Evolutionary conservation across 53 echinoderm and acorn worm species (phyloP).

Genomic region (Echinarachnius parma): DNA sequence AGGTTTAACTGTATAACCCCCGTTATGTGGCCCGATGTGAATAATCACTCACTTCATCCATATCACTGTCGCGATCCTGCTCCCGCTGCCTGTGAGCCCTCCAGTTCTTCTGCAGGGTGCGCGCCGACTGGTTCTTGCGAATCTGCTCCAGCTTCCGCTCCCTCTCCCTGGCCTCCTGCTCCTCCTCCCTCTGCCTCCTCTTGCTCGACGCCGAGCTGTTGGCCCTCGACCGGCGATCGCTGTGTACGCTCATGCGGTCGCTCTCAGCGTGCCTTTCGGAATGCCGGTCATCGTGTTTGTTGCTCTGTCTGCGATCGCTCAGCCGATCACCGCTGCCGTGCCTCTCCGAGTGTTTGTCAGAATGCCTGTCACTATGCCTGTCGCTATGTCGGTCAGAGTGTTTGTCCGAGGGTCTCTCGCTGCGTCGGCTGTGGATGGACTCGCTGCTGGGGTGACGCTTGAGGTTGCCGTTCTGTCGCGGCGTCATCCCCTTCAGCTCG

Average conservation of each 20-base stretch:
- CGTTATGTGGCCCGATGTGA: too few relatives aligned
- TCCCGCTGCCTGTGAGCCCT: slow-evolving; percentile 66
- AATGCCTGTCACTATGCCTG: slow-evolving; percentile 25
- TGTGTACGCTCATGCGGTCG: slow-evolving; percentile 13
- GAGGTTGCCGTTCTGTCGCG: slow-evolving; percentile 47
- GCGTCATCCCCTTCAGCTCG: slow-evolving; percentile 50
- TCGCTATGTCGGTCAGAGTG: slow-evolving; percentile 32
- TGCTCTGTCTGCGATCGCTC: slow-evolving; percentile 16
- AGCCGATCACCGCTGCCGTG: slow-evolving; percentile 11
- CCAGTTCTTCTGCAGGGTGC: slow-evolving; percentile 91
- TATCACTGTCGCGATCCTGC: slow-evolving; percentile 27
- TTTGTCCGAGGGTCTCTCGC: slow-evolving; percentile 25
- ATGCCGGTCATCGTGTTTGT: slow-evolving; percentile 13
- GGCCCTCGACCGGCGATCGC: slow-evolving; percentile 28
- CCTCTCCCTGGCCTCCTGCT: slow-evolving; percentile 68
- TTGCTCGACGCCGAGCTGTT: slow-evolving; percentile 46
- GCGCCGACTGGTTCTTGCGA: slow-evolving; percentile 78
- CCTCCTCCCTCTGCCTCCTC: slow-evolving; percentile 68
- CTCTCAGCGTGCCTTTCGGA: slow-evolving; percentile 7
- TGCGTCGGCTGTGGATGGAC: slow-evolving; percentile 56
- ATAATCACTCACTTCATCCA: slow-evolving; percentile 43
- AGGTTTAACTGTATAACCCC: too few relatives aligned
- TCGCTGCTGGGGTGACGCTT: slow-evolving; percentile 73
- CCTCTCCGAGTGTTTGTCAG: slow-evolving; percentile 22
- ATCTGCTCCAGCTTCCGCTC: slow-evolving; percentile 83